Evolutionary conservation across 2,888 invertebrate species (phyloP), one percentile per base, ranked within the genome.

Genomic region (Catocala sponsa): DNA sequence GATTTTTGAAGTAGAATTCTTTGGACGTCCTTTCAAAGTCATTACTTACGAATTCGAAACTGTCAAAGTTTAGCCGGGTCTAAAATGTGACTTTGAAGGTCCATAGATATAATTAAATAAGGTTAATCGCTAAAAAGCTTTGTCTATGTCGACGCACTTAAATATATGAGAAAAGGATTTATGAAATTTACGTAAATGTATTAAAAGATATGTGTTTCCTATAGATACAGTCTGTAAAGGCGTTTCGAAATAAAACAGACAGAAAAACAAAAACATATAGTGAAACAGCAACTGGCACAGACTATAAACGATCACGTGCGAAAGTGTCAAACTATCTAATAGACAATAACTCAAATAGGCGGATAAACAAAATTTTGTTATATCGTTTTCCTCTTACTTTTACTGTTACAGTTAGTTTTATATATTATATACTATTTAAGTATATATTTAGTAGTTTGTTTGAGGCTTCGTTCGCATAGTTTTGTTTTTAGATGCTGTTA

Each of bases 251-350:
- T 52, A 57, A 44, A 58, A 57, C 38, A 10, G 49, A 51, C 46
- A 47, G 41, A 55, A 62, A 63, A 63, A 62, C 41, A 55, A 62
- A 63, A 63, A 62, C 55, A 55, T 53, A 55, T 65, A 43, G 57
- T 52, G 12, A 35, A 55, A 64, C 32, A 49, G 51, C 48, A 64
- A 71, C 56, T 70, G 61, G 49, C 69, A 71, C 55, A 68, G 60
- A 60, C 35, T 57, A 67, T 71, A 65, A 63, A 65, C 65, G 55
- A 65, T 73, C 66, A 73, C 66, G 63, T 50, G 60, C 63, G 35
- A 56, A 80, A 71, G 64, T 80, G 76, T 78, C 74, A 75, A 80
- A 78, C 74, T 71, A 70, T 65, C 54, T 64, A 70, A 69, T 64
- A 70, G 68, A 75, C 68, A 68, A 68, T 72, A 74, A 73, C 60